Conservation (phyloP, 2,797 vertebrate species). For the Syngnathus acus region DNA sequence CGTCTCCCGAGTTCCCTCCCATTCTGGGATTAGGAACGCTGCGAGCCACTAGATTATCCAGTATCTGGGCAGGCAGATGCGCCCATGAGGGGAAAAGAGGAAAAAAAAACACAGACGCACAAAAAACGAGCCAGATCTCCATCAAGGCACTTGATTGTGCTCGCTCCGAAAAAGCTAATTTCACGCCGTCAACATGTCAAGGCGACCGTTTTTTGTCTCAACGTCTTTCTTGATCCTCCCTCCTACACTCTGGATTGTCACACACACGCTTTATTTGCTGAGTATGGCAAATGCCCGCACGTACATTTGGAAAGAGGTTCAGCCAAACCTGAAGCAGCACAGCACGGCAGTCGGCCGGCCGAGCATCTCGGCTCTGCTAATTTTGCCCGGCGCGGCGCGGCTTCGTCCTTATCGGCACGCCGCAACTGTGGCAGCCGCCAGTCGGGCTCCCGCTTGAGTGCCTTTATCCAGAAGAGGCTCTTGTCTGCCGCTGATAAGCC, state of each 20-base stretch:
- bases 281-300: conserved; percentile 61
- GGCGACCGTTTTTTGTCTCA: conserved; percentile 27
- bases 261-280: conserved; percentile 55
- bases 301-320: conserved; percentile 74
- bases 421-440: conserved; percentile 50
- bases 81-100: conserved; percentile 44
- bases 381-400: conserved; percentile 60
- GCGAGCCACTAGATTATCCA: conserved; percentile 69
- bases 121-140: conserved; percentile 73
- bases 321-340: conserved; percentile 57
- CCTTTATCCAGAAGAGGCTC: conserved; percentile 67
- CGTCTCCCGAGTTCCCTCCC: conserved; percentile 49
- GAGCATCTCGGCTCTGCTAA: conserved; percentile 41
- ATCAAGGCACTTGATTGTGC: conserved; percentile 59
- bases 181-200: conserved; percentile 58
- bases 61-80: conserved; percentile 73
- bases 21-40: conserved; percentile 67
- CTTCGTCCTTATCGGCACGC: conserved; percentile 71
- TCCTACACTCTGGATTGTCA: conserved; percentile 13
- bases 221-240: conserved; percentile 1
- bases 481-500: conserved; percentile 78
- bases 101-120: conserved; percentile 25
- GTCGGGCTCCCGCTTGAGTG: conserved; percentile 63
- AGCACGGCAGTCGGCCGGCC: conserved; percentile 58
- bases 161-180: conserved; percentile 68